phyloP scores from a whole-genome alignment of 2,113 vertebrate species.

The Sphyrna mokarran region DNA sequence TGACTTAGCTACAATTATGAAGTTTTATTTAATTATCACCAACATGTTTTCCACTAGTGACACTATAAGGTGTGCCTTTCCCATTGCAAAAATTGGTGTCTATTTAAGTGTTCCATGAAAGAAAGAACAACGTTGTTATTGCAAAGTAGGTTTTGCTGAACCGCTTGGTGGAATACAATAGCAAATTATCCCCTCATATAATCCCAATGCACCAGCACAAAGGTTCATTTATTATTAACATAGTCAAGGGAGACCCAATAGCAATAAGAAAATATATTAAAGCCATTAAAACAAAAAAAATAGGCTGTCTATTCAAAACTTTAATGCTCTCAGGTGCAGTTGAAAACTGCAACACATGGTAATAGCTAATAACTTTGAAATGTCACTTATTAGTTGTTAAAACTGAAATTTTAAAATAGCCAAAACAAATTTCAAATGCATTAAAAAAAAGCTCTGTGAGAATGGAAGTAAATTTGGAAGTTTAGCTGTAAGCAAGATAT shows the following conservation, averaged over 20 bases:
- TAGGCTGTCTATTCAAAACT: not conserved
- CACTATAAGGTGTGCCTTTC: not conserved
- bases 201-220: not conserved
- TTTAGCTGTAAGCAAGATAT: not conserved
- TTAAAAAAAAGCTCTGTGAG: not conserved
- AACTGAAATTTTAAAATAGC: not conserved
- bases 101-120: not conserved
- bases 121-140: not conserved
- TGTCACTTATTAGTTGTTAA: not conserved
- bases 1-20: not conserved
- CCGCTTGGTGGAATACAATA: not conserved
- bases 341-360: not conserved
- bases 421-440: not conserved
- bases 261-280: conserved; percentile 1
- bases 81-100: not conserved
- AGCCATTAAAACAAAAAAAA: not conserved
- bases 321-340: not conserved
- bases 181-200: not conserved
- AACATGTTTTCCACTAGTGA: not conserved
- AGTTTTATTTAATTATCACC: not conserved
- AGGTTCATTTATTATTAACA: not conserved
- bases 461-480: not conserved
- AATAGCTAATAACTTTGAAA: not conserved
- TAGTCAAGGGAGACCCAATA: not conserved
- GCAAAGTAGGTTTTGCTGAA: not conserved